Evolutionary conservation across 2,888 invertebrate species (phyloP), one percentile per base, ranked within the genome.

Genomic region (Pterobdella sp.): DNA sequence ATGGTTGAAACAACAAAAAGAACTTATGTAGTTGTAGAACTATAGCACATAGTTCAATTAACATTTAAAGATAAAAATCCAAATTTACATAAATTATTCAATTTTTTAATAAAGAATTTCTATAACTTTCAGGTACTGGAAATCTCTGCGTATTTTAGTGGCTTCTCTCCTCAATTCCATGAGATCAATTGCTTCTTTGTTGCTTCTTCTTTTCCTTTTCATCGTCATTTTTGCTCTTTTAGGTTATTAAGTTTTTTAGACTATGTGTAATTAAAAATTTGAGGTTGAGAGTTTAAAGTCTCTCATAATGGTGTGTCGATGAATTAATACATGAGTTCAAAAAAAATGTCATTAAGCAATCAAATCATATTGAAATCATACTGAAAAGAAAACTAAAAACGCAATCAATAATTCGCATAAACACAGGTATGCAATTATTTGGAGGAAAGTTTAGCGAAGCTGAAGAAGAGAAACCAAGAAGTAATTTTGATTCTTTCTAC

Each of bases 201-300:
- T 98, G 86, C 88, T 98, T 77, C 89, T 98, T 78, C 88, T 98
- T 81, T 98, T 98, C 86, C 89, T 98, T 77, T 99, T 98, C 87
- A 98, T 98, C 86, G 95, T 98, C 85, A 98, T 98, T 85, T 98
- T 98, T 86, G 96, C 97, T 37, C 87, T 98, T 75, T 88, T 99
- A 76, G 98, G 65, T 65, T 56, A 22, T 7, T 42, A 14, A 22
- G 49, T 42, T 7, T 42, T n/a, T 7, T 14, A 7, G 49, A 42
- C 49, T 42, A 22, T 42, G 49, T 42, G 22, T 42, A 14, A 42
- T 14, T 14, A 42, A 14, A 42, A 42, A 14, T 42, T 14, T 14
- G 22, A 42, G 7, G 49, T 42, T 42, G 7, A n/a, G n/a, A n/a
- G n/a, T n/a, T n/a, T n/a, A n/a, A n/a, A n/a, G n/a, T n/a, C n/a